Base-by-base conservation (phyloP, 2,113 vertebrate genomes). In the Anguilla japonica region DNA sequence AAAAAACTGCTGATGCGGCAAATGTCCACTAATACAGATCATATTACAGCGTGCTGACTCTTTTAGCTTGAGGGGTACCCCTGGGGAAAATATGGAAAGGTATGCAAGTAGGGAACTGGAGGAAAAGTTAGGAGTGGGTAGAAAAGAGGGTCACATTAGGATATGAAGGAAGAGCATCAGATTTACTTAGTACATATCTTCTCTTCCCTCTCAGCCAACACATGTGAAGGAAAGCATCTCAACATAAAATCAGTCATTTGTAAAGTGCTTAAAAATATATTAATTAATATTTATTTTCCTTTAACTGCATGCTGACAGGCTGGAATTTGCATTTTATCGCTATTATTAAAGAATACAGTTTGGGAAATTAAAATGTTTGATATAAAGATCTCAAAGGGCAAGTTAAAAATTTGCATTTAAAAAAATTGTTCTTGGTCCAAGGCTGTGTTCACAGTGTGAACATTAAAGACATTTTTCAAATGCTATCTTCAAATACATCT, bases 1-100 rank as follows among this genome's bases (percentile, higher is more conserved):
- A 41, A 60, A 92, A 87, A 92, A 94, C 43, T 81, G 93, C 94
- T 94, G 92, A 94, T 92, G 87, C 89, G 92, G 94, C 93, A 92
- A 90, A 40, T 50, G 84, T 34, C 90, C 87, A 90, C 88, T 91
- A 89, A 91, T 90, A 91, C 92, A 91, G 91, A 91, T 92, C 93
- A 91, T 90, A 90, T 95, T 95, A 93, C 92, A 92, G 84, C 91
- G 85, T 80, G 85, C 83, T 90, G 86, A 84, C 89, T 91, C 91
- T 91, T 91, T 91, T 88, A 91, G 91, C 90, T 91, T 9, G 90
- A 90, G 90, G 90, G 91, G 91, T 91, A 93, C 90, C 89, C 89
- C 89, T 89, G 89, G 93, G 94, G 93, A 91, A 93, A 91, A 89
- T 91, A 88, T 85, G 85, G 90, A 92, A 89, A 91, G 93, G 85